Base-by-base conservation (phyloP, 2,797 vertebrate species). In the Dallia pectoralis region DNA sequence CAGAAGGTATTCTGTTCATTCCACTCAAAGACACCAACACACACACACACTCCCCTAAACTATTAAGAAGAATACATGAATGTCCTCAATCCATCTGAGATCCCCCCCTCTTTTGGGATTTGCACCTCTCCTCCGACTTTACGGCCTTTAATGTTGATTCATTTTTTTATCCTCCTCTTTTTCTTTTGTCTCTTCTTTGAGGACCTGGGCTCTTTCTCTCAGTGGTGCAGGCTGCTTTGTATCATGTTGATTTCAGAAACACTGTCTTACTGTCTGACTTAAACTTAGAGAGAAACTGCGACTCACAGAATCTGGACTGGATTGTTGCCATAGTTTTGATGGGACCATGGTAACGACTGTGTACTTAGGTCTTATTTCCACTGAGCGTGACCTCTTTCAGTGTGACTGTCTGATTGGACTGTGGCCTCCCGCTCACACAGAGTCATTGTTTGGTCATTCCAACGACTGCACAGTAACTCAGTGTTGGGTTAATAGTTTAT, bases 1-100 rank as follows among this genome's bases (percentile, higher is more conserved):
- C 93, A 71, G 85, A 93, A 96, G 95, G 94, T 96, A 95, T 22
- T 61, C 92, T 91, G n/a, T 53, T 22, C 84, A 70, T 44, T 79
- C 59, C 36, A 18, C 32, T 29, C 4, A 32, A 70, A n/a, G n/a
- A n/a, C 53, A 2, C 27, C 6, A 33, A 30, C 6, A 51, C 27
- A 27, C 25, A 19, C 40, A 36, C 65, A 1, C 8, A 25, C 15
- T 36, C 63, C 27, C 19, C 11, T 67, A 59, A 4, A 59, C 25
- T 11, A 27, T 59, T 12, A 56, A 22, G 19, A 36, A 18, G 47
- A 75, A 16, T n/a, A 40, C 40, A 36, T 9, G 12, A 44, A 3
- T 11, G 5, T 40, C 29, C 29, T 1, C 68, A 18, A n/a, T 53
- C 66, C 66, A 29, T 44, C 40, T 6, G 5, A 9, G 51, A 40